These are phyloP conservation scores for Parnassius apollo DNA, from an alignment of 2,888 invertebrate genomes.

Conservation along the genomic window DNA sequence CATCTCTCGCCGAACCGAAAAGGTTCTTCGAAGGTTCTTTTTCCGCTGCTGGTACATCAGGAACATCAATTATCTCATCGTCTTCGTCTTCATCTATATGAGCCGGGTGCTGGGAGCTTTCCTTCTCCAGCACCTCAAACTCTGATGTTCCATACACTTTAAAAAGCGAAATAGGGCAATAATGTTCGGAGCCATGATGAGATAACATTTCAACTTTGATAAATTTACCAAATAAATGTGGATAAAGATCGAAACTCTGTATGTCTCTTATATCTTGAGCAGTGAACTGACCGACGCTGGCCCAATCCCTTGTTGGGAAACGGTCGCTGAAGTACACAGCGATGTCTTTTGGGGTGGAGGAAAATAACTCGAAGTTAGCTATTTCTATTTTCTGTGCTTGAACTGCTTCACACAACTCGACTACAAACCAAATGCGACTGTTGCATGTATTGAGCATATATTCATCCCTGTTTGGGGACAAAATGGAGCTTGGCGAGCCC, in stretches of 20 bases:
- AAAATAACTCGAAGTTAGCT: slow-evolving; percentile 98
- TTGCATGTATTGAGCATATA: slow-evolving; percentile 99
- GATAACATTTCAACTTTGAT: slow-evolving; percentile 95
- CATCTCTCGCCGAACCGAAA: slow-evolving; percentile 93
- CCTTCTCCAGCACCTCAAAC: slow-evolving; percentile 93
- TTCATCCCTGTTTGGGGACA: slow-evolving; percentile 95
- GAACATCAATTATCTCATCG: slow-evolving; percentile 84
- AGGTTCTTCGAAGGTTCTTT: slow-evolving; percentile 84
- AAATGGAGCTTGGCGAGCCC: slow-evolving; percentile 90
- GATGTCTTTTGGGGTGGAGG: slow-evolving; percentile 96
- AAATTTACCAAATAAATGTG: slow-evolving; percentile 92
- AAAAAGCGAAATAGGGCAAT: slow-evolving; percentile 97
- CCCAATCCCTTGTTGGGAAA: slow-evolving; percentile 96
- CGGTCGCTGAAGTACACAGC: slow-evolving; percentile 93
- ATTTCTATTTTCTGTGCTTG: slow-evolving; percentile 97
- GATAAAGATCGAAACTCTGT: slow-evolving; percentile 91
- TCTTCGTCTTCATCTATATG: slow-evolving; percentile 84
- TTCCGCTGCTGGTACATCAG: slow-evolving; percentile 69
- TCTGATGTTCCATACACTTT: slow-evolving; percentile 96
- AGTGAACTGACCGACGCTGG: slow-evolving; percentile 91
- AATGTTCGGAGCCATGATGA: slow-evolving; percentile 98
- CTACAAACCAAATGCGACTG: slow-evolving; percentile 95
- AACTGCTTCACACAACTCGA: slow-evolving; percentile 98
- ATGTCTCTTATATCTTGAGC: slow-evolving; percentile 93
- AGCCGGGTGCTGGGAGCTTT: slow-evolving; percentile 85